Evolutionary conservation across 2,797 vertebrate genomes (phyloP), one percentile per base, ranked within the genome.

Genomic region (Paratrypauchen microcephalus): DNA sequence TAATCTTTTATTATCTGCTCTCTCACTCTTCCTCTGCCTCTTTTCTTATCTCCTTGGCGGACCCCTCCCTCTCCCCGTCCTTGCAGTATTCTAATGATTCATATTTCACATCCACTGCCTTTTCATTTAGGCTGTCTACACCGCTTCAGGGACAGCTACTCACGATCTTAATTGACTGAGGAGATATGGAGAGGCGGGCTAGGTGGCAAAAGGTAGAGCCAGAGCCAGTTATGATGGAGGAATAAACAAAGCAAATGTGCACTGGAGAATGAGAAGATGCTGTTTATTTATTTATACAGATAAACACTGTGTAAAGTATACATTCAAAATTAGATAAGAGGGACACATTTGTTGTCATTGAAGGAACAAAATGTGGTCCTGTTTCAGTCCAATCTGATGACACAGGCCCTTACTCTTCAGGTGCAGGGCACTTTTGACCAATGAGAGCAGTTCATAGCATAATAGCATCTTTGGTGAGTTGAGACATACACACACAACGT

Each of bases 1-100:
- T 92, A 88, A 91, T 92, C 88, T 92, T 89, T 92, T 87, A 91
- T 91, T 90, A 92, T 90, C 87, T 88, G 79, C 84, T 89, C 84
- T 80, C 86, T 90, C 87, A 84, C 87, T 89, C 86, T 84, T 83
- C 76, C 82, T 86, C 78, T 88, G 77, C 76, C 72, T 83, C 82
- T 86, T 82, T 75, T 74, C 81, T 84, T 86, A 82, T 89, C 86
- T 78, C 75, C 76, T 72, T 50, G 56, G 59, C 85, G 84, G 74
- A 83, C 74, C 79, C 83, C 8, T 69, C 74, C 64, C 1, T 32
- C 70, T 16, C 55, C 52, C 77, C 36, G 83, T 90, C 88, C 86
- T 87, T 89, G 89, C 88, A 86, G 88, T 88, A 90, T 88, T 90
- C 87, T 92, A 90, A 91, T 90, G 88, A 91, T 91, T 92, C 88